A percentile compares a stretch with the other conserved stretches of the same genome.
phyloP scores from a whole-genome alignment of 2,797 vertebrate species.

The Schizopygopsis malacanthus region DNA sequence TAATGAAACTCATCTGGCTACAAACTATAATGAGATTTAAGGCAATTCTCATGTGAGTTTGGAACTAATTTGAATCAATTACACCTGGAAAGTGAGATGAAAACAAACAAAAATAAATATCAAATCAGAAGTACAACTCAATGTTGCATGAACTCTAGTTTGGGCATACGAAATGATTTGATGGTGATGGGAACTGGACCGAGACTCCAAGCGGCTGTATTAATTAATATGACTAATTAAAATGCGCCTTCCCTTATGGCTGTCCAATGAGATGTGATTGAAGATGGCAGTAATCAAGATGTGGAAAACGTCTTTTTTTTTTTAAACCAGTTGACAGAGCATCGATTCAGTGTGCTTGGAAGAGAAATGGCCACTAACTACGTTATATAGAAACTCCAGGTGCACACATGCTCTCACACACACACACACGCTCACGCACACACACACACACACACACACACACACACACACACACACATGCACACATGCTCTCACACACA shows the following conservation, averaged over 20 bases:
- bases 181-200: conserved; percentile 56
- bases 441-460: too few relatives aligned
- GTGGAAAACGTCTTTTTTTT: conserved; percentile 56
- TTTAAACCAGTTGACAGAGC: conserved; percentile 34
- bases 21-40: conserved; percentile 41
- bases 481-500: too few relatives aligned
- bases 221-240: conserved; percentile 67
- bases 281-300: conserved; percentile 64
- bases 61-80: conserved; percentile 35
- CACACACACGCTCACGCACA: too few relatives aligned
- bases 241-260: conserved; percentile 63
- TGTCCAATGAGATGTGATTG: conserved; percentile 61
- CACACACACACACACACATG: too few relatives aligned
- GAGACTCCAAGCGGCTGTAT: conserved; percentile 65
- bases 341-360: conserved; percentile 39
- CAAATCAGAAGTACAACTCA: conserved; percentile 33
- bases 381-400: conserved; percentile 47
- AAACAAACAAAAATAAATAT: neutral
- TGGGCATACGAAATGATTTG: conserved; percentile 46
- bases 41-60: conserved; percentile 23
- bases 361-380: conserved; percentile 27
- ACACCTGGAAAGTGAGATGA: conserved; percentile 40
- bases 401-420: conserved; percentile 13
- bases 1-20: conserved; percentile 49
- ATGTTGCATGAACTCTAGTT: conserved; percentile 40